Evolutionary conservation across 2,888 invertebrate genomes (phyloP), one percentile per base, ranked within the genome.

Genomic region (Theristus sp.): DNA sequence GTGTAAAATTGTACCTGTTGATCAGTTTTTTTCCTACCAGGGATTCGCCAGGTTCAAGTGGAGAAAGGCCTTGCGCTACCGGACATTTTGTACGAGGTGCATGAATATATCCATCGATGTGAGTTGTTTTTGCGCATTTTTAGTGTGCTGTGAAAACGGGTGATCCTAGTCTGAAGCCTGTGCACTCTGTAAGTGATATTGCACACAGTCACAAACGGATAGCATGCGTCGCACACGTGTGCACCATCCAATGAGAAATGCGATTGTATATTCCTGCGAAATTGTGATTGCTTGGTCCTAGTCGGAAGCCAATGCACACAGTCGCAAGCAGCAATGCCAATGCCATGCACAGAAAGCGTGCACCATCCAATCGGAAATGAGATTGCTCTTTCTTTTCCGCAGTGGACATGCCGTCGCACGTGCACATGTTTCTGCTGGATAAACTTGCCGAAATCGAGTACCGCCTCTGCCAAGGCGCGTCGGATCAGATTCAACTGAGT

Each of bases 51-150:
- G 25, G 66, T 93, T 56, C 90, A 93, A 76, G 82, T 84, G 53
- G 79, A 82, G 0, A 93, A 93, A 78, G 96, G 96, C 2, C 79
- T 94, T 62, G 93, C 96, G 0, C 79, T 98, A 29, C 84, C 85
- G 65, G 96, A 98, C 73, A 89, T 98, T 67, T 75, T 98, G 57
- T 86, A 89, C 0, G 91, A 94, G 77, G 78, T 96, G 22, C 93
- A 94, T 75, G 77, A 81, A 2, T 84, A 84, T 69, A 82, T 94
- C 57, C 87, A 89, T 76, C 82, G 86, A 81, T 83, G 91, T 91
- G 80, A 79, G 83, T 81, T 55, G 10, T 46, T n/a, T n/a, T n/a
- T n/a, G 30, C 31, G 59, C 47, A 22, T 2, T 56, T 60, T 55
- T 26, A 24, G 6, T 53, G 6, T 28, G 26, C 2, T 6, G 56